Percentiles rank a stretch among this genome's conserved stretches.
Conservation (phyloP, 1,140 invertebrate genomes). For the Scaptomyza graminum region DNA sequence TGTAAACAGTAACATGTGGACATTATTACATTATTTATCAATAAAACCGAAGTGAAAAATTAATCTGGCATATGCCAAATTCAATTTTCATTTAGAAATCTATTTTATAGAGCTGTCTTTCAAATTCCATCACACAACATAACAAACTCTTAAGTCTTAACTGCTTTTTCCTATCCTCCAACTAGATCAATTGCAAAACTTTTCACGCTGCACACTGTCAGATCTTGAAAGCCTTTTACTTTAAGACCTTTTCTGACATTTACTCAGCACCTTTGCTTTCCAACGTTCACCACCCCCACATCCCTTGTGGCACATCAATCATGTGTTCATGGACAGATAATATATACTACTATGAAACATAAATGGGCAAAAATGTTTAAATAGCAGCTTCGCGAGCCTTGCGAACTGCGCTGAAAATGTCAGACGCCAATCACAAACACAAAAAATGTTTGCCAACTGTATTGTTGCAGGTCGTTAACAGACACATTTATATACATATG, state of each 20-base stretch:
- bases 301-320: constrained; percentile 63
- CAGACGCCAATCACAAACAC: constrained; percentile 70
- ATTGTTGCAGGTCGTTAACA: constrained; percentile 19
- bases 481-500: background rate
- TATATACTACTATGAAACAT: constrained; percentile 19
- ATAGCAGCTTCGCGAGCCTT: constrained; percentile 31
- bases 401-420: constrained; percentile 59
- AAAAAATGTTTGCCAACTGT: constrained; percentile 57
- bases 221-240: background rate
- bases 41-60: too few relatives aligned
- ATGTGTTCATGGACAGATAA: constrained; percentile 44
- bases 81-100: background rate
- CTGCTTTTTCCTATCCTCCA: background rate
- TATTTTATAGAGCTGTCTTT: background rate
- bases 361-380: constrained; percentile 57
- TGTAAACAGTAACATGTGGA: too few relatives aligned
- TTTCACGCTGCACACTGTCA: background rate
- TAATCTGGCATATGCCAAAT: too few relatives aligned
- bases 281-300: background rate
- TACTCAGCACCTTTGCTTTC: constrained; percentile 4
- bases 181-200: constrained; percentile 10
- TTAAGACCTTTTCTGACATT: constrained; percentile 22
- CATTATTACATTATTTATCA: too few relatives aligned
- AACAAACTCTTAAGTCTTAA: background rate
- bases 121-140: background rate